Base-by-base conservation (phyloP, 2,113 vertebrate species). In the Channa maculata region DNA sequence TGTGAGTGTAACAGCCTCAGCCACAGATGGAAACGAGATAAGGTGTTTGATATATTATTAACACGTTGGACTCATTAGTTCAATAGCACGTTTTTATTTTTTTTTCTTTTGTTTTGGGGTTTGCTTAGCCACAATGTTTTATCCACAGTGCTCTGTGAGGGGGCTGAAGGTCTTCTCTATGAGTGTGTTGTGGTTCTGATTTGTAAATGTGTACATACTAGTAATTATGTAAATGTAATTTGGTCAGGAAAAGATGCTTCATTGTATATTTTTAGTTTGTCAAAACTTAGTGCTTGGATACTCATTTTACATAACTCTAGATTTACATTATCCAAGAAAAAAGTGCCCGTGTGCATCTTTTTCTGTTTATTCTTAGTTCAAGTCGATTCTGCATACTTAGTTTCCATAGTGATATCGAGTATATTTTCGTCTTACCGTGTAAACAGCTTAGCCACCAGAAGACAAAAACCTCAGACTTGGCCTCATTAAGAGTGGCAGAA, bases 371-470 rank as follows among this genome's bases (percentile, higher is more conserved):
- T 79, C n/a, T 59, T 14, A 55, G n/a, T 50, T 64, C 37, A 51
- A 24, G 44, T 43, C 4, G 33, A 62, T 36, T 44, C 34, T 73
- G 43, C 2, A 37, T 36, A 37, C 49, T 69, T 49, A 9, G 72
- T 81, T 74, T 77, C 70, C 66, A 71, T 55, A 75, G 75, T 45
- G 71, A 82, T 60, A 57, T 54, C 33, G 0, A 5, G n/a, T 45
- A 2, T 43, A 50, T 65, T 34, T 66, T 59, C 8, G 39, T 45
- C 10, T 5, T 1, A 14, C 12, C 62, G 44, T 59, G 33, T 59
- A 66, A 67, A 44, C 48, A 52, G 34, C 51, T 62, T 13, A 44
- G n/a, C 3, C 6, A 37, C 6, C n/a, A 6, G 9, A 58, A 12
- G n/a, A 52, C 8, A 48, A 36, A 62, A 33, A 33, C 3, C 51